These are phyloP conservation scores for Drosophila melanica DNA, from an alignment of 1,140 invertebrate genomes.

Conservation along the genomic window DNA sequence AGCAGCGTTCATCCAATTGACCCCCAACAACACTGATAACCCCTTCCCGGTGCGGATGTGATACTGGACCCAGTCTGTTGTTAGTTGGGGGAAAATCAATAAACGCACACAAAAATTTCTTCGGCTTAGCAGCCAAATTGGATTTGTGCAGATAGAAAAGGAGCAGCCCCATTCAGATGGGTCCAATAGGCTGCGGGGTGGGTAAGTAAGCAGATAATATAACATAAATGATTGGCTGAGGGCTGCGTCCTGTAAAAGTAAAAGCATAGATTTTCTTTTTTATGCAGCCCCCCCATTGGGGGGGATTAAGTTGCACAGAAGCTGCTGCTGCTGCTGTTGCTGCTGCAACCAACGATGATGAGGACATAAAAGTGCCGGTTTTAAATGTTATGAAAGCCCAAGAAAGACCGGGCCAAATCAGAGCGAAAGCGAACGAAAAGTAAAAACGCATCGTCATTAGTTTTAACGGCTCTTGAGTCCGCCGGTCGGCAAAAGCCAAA, in stretches of 20 bases:
- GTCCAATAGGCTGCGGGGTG: background rate
- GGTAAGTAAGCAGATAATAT: conserved; percentile 70
- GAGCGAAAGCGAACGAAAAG: conserved; percentile 67
- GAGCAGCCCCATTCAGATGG: conserved; percentile 16
- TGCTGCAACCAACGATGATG: conserved; percentile 48
- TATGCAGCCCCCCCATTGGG: conserved; percentile 19
- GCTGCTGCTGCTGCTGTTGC: conserved; percentile 5
- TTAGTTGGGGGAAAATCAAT: conserved; percentile 57
- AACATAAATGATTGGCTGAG: conserved; percentile 43
- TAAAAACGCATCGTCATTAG: conserved; percentile 75
- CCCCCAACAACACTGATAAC: background rate
- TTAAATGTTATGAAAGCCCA: conserved; percentile 56
- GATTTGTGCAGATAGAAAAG: conserved; percentile 56
- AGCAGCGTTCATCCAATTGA: conserved; percentile 1
- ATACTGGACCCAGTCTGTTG: conserved; percentile 9
- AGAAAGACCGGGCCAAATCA: conserved; percentile 13
- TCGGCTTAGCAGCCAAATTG: conserved; percentile 75
- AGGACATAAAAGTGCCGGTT: conserved; percentile 44
- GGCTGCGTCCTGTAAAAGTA: conserved; percentile 36
- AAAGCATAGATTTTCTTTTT: conserved; percentile 57
- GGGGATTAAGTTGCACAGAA: conserved; percentile 60
- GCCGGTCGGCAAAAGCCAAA: background rate
- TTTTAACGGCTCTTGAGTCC: conserved; percentile 62
- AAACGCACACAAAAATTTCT: conserved; percentile 52
- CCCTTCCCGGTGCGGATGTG: background rate